These are phyloP conservation scores for Herminia tarsipennalis DNA, from an alignment of 2,888 invertebrate genomes.

Conservation along the genomic window DNA sequence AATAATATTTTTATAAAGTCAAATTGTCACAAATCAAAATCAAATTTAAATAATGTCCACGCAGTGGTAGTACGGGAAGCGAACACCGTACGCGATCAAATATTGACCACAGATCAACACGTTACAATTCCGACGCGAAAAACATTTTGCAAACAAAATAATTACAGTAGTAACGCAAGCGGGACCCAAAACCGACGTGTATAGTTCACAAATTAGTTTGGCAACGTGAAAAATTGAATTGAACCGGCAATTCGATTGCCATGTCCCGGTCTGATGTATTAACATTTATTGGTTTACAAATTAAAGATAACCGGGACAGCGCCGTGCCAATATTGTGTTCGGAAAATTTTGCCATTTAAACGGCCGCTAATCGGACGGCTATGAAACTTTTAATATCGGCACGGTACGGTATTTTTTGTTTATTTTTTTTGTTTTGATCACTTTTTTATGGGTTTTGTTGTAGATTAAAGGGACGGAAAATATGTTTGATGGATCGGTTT, in stretches of 20 bases:
- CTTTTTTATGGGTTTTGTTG: conserved; percentile 12
- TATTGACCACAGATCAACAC: conserved; percentile 80
- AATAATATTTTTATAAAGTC: background rate
- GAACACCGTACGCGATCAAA: conserved; percentile 57
- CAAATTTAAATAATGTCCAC: conserved; percentile 62
- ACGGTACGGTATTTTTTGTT: conserved; percentile 14
- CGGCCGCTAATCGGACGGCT: conserved; percentile 44
- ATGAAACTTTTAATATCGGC: conserved; percentile 46
- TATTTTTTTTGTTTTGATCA: conserved; percentile 9
- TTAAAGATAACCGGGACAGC: conserved; percentile 74
- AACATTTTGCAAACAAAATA: conserved; percentile 79
- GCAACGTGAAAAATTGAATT: conserved; percentile 75
- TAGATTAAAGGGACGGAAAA: conserved; percentile 1
- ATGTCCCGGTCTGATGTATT: conserved; percentile 74
- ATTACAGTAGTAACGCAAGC: conserved; percentile 63
- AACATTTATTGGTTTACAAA: conserved; percentile 84
- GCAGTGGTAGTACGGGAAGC: conserved; percentile 43
- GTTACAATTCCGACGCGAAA: conserved; percentile 73
- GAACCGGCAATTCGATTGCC: conserved; percentile 58
- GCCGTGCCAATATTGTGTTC: conserved; percentile 60
- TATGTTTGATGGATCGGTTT: conserved; percentile 6
- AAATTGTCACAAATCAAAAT: conserved; percentile 44
- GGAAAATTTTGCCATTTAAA: conserved; percentile 44
- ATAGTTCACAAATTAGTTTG: conserved; percentile 83
- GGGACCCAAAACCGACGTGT: conserved; percentile 60